Conservation (phyloP, 2,888 invertebrate species). For the Drosophila pegasa region DNA sequence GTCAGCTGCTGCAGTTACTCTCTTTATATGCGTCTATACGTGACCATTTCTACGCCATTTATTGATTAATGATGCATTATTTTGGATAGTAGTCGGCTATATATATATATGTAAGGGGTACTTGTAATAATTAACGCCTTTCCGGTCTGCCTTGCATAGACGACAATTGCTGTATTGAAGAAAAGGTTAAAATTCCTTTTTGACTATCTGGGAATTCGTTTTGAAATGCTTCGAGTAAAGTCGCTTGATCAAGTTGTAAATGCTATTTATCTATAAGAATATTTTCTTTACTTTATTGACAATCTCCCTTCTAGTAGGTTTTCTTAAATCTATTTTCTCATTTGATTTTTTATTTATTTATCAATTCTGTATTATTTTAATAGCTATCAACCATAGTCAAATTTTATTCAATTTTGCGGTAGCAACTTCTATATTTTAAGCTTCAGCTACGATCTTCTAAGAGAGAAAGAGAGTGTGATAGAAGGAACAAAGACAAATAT, state of each 20-base stretch:
- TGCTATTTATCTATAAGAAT: not conserved
- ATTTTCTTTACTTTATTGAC: no score
- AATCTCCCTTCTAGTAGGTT: no score
- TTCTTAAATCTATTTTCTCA: no score
- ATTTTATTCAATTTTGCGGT: no score
- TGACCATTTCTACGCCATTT: constrained; percentile 64
- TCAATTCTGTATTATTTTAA: no score
- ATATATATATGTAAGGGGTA: constrained; percentile 20
- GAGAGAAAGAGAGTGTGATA: no score
- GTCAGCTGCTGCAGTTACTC: constrained; percentile 57
- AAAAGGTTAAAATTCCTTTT: not conserved
- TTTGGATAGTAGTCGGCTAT: constrained; percentile 27
- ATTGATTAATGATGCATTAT: constrained; percentile 83
- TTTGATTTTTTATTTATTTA: no score
- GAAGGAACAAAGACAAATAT: no score
- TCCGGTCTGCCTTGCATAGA: constrained; percentile 57
- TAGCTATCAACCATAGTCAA: no score
- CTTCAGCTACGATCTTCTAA: not conserved
- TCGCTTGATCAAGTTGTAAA: not conserved
- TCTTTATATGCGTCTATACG: constrained; percentile 3
- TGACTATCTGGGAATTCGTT: not conserved
- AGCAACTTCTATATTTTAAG: not conserved
- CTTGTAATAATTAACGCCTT: constrained; percentile 69
- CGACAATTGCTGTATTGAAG: not conserved
- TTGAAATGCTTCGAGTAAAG: not conserved